phyloP scores from a whole-genome alignment of 2,113 vertebrate genomes.

The Hypomesus transpacificus region DNA sequence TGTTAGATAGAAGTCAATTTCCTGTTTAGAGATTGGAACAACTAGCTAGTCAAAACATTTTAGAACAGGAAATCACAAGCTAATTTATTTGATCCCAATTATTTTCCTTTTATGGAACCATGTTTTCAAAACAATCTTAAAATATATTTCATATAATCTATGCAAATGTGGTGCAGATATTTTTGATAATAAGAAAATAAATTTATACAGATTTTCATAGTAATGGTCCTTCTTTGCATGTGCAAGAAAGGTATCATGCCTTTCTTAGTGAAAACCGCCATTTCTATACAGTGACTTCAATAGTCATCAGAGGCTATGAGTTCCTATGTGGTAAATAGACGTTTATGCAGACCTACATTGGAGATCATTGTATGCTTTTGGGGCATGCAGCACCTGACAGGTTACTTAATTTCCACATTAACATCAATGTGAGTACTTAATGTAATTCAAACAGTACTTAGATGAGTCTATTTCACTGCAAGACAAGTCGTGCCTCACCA shows the following conservation, averaged over 20 bases:
- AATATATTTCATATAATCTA: constrained; percentile 63
- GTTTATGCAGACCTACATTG: not conserved
- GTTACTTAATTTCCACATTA: constrained; percentile 10
- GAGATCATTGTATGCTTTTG: not conserved
- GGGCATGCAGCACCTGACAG: constrained; percentile 10
- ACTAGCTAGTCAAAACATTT: not conserved
- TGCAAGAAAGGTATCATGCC: not conserved
- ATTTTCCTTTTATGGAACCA: constrained; percentile 31
- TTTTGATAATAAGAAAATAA: constrained; percentile 67
- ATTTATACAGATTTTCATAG: constrained; percentile 63
- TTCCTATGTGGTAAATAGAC: no score
- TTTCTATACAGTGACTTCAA: no score
- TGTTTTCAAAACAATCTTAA: constrained; percentile 31
- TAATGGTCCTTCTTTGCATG: not conserved
- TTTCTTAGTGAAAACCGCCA: no score
- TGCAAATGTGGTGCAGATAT: constrained; percentile 68
- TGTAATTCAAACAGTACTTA: constrained; percentile 31
- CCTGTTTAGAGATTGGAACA: not conserved
- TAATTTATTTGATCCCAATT: constrained; percentile 4
- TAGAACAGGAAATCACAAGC: not conserved
- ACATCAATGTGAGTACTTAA: constrained; percentile 10
- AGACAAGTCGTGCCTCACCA: constrained; percentile 19
- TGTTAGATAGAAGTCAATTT: not conserved
- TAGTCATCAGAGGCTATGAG: no score
- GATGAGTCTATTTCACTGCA: constrained; percentile 15